Evolutionary conservation across 2,888 invertebrate genomes (phyloP).

Genomic region (Prosapia bicincta): DNA sequence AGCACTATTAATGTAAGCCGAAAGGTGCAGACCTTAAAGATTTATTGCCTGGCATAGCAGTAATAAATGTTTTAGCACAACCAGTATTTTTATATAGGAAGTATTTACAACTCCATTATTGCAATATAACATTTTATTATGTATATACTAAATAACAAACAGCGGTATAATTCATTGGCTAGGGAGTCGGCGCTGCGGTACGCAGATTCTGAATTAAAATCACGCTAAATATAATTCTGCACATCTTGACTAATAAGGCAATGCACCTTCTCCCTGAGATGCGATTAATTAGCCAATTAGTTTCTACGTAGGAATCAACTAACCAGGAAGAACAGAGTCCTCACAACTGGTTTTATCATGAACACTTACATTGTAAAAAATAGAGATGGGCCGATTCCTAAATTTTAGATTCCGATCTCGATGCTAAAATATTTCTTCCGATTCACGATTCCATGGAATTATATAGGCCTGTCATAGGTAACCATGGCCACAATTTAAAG

Average conservation of each 20-base stretch:
- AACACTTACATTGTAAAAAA: too few relatives aligned
- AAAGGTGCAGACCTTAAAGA: not conserved
- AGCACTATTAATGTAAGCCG: not conserved
- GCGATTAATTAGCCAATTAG: too few relatives aligned
- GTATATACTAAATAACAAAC: conserved; percentile 2
- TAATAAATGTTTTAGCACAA: not conserved
- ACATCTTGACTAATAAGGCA: not conserved
- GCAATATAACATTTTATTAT: not conserved
- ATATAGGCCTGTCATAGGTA: too few relatives aligned
- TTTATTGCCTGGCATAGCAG: not conserved
- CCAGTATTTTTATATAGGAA: not conserved
- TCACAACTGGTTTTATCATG: too few relatives aligned
- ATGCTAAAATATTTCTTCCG: too few relatives aligned
- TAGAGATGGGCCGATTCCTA: too few relatives aligned
- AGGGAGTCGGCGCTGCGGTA: not conserved
- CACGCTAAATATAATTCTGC: not conserved
- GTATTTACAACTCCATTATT: not conserved
- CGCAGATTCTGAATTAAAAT: not conserved
- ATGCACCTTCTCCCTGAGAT: too few relatives aligned
- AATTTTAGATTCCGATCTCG: too few relatives aligned
- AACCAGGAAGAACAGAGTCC: too few relatives aligned
- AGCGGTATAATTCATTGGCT: not conserved
- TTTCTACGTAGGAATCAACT: too few relatives aligned
- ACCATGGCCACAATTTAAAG: too few relatives aligned
- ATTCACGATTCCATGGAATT: too few relatives aligned